Percentiles rank a stretch among this genome's conserved stretches.
Evolutionary conservation across 1,140 invertebrate species (phyloP).

Genomic region (Nomia melanderi): DNA sequence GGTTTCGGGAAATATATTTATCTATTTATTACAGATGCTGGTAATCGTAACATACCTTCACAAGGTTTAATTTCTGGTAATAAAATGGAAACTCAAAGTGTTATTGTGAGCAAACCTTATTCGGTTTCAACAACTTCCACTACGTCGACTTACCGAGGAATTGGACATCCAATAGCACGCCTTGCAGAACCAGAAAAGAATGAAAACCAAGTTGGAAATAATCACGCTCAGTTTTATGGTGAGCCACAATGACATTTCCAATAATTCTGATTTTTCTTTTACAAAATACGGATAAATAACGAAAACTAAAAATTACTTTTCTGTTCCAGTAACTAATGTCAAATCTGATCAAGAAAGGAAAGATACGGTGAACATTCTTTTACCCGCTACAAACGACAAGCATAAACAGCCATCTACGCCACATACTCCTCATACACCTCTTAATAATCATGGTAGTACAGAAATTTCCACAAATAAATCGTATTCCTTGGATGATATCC

Average conservation of each 20-base stretch:
- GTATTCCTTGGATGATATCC: slow-evolving; percentile 72
- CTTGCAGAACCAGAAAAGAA: slow-evolving; percentile 73
- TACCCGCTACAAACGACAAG: slow-evolving; percentile 69
- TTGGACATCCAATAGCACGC: slow-evolving; percentile 74
- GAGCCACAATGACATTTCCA: slow-evolving; percentile 10
- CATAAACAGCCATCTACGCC: slow-evolving; percentile 74
- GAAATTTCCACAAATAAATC: slow-evolving; percentile 72
- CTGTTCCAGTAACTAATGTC: slow-evolving; percentile 67
- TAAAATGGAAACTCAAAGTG: slow-evolving; percentile 78
- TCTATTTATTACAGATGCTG: slow-evolving; percentile 65
- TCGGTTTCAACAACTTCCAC: slow-evolving; percentile 72
- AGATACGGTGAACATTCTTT: slow-evolving; percentile 62
- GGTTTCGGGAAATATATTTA: too few species aligned
- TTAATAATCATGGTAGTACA: slow-evolving; percentile 67
- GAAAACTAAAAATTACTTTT: background rate
- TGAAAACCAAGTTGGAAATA: slow-evolving; percentile 66
- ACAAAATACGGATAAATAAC: background rate
- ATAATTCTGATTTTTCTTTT: background rate
- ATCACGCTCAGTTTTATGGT: slow-evolving; percentile 76
- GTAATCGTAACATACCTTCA: slow-evolving; percentile 72
- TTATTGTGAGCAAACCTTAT: slow-evolving; percentile 80
- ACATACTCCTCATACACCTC: slow-evolving; percentile 75
- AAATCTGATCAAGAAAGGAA: slow-evolving; percentile 75
- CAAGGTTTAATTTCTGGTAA: slow-evolving; percentile 74
- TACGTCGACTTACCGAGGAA: slow-evolving; percentile 73